A percentile compares a stretch with the other conserved stretches of the same genome.
Conservation (phyloP, 2,888 invertebrate species). For the Notodonta dromedarius region DNA sequence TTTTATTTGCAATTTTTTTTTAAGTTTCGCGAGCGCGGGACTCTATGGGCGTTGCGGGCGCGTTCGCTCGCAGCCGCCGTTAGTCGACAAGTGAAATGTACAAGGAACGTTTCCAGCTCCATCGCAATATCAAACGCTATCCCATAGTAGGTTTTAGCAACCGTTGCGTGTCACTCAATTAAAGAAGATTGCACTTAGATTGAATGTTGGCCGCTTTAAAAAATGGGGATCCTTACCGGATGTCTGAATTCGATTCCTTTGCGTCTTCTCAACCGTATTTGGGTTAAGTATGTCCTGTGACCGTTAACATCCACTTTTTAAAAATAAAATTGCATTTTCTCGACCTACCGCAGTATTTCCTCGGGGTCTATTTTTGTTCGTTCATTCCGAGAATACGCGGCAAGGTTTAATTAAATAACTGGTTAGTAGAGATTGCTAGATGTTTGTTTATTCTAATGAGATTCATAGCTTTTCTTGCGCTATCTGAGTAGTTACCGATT, state of each 20-base stretch:
- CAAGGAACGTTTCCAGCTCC: constrained; percentile 54
- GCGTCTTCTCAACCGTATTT: constrained; percentile 26
- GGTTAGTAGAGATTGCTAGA: constrained; percentile 23
- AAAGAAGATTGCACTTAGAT: constrained; percentile 55
- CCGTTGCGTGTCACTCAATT: constrained; percentile 56
- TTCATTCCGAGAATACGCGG: constrained; percentile 17
- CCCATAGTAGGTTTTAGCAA: constrained; percentile 49
- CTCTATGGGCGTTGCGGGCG: constrained; percentile 39
- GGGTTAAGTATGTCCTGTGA: constrained; percentile 37
- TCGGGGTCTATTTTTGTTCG: constrained; percentile 24
- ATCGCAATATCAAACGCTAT: constrained; percentile 47
- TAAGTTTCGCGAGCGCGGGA: constrained; percentile 41
- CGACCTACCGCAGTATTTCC: constrained; percentile 22
- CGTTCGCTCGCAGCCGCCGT: constrained; percentile 57
- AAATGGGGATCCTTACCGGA: constrained; percentile 28
- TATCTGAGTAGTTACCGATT: constrained; percentile 11
- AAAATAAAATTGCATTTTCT: constrained; percentile 28
- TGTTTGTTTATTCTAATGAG: constrained; percentile 31
- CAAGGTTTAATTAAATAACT: constrained; percentile 31
- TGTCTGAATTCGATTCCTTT: constrained; percentile 34
- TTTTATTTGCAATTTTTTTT: constrained; percentile 32
- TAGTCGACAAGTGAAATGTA: constrained; percentile 64
- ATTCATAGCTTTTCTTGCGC: constrained; percentile 17
- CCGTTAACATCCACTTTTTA: constrained; percentile 20
- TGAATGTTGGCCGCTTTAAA: constrained; percentile 47